These are phyloP conservation scores for Scopus umbretta DNA, from an alignment of 2,113 vertebrate species.

Conservation along the genomic window DNA sequence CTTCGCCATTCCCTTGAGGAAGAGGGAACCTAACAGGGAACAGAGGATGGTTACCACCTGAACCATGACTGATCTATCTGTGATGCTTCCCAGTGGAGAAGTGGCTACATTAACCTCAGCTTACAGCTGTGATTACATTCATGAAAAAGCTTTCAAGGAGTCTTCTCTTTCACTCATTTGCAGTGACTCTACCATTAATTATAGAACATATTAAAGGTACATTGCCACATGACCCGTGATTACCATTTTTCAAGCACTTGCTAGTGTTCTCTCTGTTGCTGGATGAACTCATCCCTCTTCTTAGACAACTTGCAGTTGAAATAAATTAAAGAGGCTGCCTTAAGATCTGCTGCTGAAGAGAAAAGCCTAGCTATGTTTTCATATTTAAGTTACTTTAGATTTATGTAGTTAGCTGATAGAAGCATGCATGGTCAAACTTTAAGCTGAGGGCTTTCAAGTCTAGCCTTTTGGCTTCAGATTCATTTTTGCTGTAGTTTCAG, in stretches of 20 bases:
- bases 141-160: background rate
- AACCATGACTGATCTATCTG: background rate
- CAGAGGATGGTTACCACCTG: background rate
- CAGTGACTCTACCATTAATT: background rate
- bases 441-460: background rate
- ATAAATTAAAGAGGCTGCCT: background rate
- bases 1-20: background rate
- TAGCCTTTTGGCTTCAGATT: background rate
- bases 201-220: background rate
- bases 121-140: background rate
- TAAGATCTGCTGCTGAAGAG: background rate
- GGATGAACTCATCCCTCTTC: background rate
- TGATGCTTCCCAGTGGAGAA: background rate
- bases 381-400: background rate
- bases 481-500: background rate
- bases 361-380: background rate
- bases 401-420: background rate
- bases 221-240: background rate
- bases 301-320: background rate
- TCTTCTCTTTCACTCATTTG: background rate
- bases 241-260: background rate
- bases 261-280: background rate
- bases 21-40: background rate
- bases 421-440: background rate
- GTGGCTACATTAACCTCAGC: background rate